Base-by-base conservation (phyloP, 2,113 vertebrate species). In the Urocitellus parryii region DNA sequence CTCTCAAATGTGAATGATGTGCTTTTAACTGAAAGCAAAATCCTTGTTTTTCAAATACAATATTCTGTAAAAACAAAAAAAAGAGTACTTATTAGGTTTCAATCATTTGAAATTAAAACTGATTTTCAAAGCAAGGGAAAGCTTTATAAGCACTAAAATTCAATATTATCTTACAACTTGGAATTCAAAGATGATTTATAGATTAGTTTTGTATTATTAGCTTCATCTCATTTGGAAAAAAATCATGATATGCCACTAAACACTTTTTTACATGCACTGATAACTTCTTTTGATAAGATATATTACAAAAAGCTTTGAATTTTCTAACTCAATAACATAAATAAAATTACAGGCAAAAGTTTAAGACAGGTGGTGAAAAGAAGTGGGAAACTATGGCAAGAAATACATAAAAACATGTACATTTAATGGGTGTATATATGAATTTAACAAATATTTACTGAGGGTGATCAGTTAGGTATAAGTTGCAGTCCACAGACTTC, bases 1-100 rank as follows among this genome's bases (percentile, higher is more conserved):
- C 96, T 98, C 97, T 97, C 74, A 56, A 97, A 98, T 96, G 95
- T 92, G 87, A 97, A 97, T 97, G 84, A 98, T 0, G 9, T 98
- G 96, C 96, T 96, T 95, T 84, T 96, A 65, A 93, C 93, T 65
- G 67, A 67, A 90, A 86, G 68, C 70, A 85, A 86, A 91, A 27
- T 25, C 76, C 32, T 96, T 80, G 82, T 84, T 68, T 96, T 95
- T 89, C 58, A 96, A 94, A 96, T 73, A 56, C 29, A 88, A n/a
- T 65, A 48, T 87, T 96, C 56, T 88, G 76, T 73, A 77, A 94
- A 95, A 94, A 90, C 34, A 92, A 92, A 95, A 32, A 32, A 94
- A 73, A 95, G 6, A n/a, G 48, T 65, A 70, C 18, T 29, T 34
- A 45, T 32, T 80, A 56, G 29, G 63, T 27, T 96, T 95, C 89